Evolutionary conservation across 2,797 vertebrate genomes (phyloP).

Genomic region (Notoglanidium macrostoma): DNA sequence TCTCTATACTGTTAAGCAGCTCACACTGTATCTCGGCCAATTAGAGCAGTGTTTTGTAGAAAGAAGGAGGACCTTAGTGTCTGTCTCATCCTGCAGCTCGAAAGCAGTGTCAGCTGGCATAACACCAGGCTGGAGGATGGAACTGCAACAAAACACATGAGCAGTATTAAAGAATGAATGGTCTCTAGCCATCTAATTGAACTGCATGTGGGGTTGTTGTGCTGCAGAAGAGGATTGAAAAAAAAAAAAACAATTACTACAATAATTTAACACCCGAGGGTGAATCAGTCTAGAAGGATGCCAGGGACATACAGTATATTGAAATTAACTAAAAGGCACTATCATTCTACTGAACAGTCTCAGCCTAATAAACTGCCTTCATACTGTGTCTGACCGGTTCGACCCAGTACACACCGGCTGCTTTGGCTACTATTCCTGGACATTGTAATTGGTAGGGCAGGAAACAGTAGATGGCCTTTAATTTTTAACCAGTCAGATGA

Average conservation of each 20-base stretch:
- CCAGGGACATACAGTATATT: slow-evolving; percentile 22
- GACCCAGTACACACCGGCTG: slow-evolving; percentile 22
- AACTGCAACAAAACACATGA: neutral
- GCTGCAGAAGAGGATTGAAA: neutral
- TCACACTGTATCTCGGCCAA: slow-evolving; percentile 15
- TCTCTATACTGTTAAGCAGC: neutral
- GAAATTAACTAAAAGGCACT: slow-evolving; percentile 5
- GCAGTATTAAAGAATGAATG: slow-evolving; percentile 15
- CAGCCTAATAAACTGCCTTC: slow-evolving; percentile 26
- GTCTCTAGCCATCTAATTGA: neutral
- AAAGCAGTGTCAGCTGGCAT: neutral
- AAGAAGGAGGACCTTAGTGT: neutral
- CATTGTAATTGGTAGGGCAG: slow-evolving; percentile 36
- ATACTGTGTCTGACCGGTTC: slow-evolving; percentile 29
- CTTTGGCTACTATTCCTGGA: slow-evolving; percentile 21
- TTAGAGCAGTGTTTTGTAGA: neutral
- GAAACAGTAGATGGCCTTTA: slow-evolving; percentile 46
- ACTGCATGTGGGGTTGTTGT: neutral
- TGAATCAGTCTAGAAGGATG: slow-evolving; percentile 20
- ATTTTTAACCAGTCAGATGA: slow-evolving; percentile 57
- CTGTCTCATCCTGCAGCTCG: neutral
- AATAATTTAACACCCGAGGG: slow-evolving; percentile 21
- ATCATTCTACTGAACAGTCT: slow-evolving; percentile 27
- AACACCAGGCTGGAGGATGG: neutral
- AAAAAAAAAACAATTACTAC: neutral